Conservation (phyloP, 2,888 invertebrate genomes). For the Tenthredo mesomela region DNA sequence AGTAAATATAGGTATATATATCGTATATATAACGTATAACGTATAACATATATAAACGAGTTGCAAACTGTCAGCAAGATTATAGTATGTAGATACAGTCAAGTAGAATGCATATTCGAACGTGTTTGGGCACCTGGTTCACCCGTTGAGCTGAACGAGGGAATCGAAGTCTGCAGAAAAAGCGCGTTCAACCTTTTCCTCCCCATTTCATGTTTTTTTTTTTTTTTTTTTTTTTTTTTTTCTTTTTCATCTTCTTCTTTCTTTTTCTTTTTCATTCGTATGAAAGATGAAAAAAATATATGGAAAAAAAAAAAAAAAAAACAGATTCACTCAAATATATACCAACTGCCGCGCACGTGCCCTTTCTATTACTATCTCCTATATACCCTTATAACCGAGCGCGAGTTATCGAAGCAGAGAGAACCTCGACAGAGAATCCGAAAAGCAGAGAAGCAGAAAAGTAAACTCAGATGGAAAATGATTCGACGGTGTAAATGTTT, state of each 20-base stretch:
- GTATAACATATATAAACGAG: background rate
- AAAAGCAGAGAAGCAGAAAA: slow-evolving; percentile 66
- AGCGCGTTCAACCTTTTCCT: background rate
- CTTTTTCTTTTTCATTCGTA: background rate
- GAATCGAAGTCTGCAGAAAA: background rate
- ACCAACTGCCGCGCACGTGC: slow-evolving; percentile 14
- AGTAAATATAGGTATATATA: background rate
- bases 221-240: background rate
- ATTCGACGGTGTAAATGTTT: slow-evolving; percentile 70
- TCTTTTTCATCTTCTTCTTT: background rate
- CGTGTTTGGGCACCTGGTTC: slow-evolving; percentile 30
- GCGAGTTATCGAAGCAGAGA: slow-evolving; percentile 17
- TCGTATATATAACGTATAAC: background rate
- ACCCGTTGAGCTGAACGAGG: no score
- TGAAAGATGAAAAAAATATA: background rate
- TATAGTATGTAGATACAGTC: slow-evolving; percentile 33
- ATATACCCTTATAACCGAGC: background rate
- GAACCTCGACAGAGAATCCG: background rate
- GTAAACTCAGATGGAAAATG: slow-evolving; percentile 67
- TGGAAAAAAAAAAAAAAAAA: background rate
- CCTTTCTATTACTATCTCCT: background rate
- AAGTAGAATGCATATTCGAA: slow-evolving; percentile 37
- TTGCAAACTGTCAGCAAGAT: slow-evolving; percentile 42
- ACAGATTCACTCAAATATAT: slow-evolving; percentile 9
- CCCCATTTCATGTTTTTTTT: background rate